These are phyloP conservation scores for Cyclargus thomasi DNA, from an alignment of 1,140 invertebrate genomes.

Conservation along the genomic window DNA sequence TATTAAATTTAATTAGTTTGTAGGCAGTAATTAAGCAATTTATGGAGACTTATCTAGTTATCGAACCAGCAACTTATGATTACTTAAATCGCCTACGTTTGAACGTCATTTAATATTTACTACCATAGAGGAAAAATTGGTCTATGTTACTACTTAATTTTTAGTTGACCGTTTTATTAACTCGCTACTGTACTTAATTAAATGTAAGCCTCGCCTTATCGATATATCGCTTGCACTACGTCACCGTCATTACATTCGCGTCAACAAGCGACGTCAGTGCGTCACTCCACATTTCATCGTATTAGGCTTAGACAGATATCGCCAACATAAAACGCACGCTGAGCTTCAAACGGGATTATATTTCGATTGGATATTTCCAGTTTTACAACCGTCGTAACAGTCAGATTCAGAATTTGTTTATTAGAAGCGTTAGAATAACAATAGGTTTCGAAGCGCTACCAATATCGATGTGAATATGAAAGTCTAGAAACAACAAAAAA, in stretches of 20 bases:
- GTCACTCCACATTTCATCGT: conserved; percentile 57
- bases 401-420: conserved; percentile 10
- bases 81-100: no score
- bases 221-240: conserved; percentile 20
- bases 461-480: neutral
- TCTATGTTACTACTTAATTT: no score
- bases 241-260: conserved; percentile 22
- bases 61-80: no score
- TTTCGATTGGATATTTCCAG: conserved; percentile 36
- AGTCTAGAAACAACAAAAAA: no score
- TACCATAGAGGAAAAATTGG: no score
- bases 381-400: conserved; percentile 13
- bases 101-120: no score
- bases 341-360: conserved; percentile 35
- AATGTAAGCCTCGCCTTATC: no score
- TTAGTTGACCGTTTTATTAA: no score
- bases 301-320: conserved; percentile 69
- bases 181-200: no score
- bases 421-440: neutral
- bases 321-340: conserved; percentile 57
- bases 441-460: neutral
- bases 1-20: no score
- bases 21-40: no score
- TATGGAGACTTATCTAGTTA: no score
- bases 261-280: conserved; percentile 37